Evolutionary conservation across 2,888 invertebrate species (phyloP), one percentile per base, ranked within the genome.

Genomic region (Plutella xylostella): DNA sequence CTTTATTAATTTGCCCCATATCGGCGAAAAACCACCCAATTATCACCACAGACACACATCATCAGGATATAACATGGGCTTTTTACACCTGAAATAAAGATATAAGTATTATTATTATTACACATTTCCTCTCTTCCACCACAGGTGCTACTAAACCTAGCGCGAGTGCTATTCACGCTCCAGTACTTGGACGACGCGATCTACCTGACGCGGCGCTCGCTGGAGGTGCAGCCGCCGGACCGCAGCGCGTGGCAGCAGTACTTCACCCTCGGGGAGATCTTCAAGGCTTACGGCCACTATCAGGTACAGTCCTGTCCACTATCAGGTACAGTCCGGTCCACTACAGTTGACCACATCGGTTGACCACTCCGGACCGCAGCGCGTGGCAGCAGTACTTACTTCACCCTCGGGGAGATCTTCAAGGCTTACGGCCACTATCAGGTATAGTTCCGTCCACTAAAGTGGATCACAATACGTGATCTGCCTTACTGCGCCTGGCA

Each of bases 401-500:
- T 91, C 60, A 92, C 92, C 1, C 78, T 92, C 37, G 92, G 92
- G 3, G 92, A 92, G 70, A 92, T 92, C 60, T 89, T 91, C 56
- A 92, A 91, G 73, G 90, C 91, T 1, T 91, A 91, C 57, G 92
- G 92, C 42, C 91, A 91, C 63, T 90, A 35, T 65, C 48, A 48
- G 46, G 48, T 48, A 34, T n/a, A n/a, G n/a, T n/a, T n/a, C n/a
- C n/a, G n/a, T n/a, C n/a, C n/a, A n/a, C n/a, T n/a, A n/a, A n/a
- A n/a, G n/a, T n/a, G n/a, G n/a, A n/a, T n/a, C n/a, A n/a, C n/a
- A n/a, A n/a, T n/a, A n/a, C n/a, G n/a, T n/a, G n/a, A n/a, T n/a
- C n/a, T n/a, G n/a, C n/a, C n/a, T n/a, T n/a, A n/a, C n/a, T n/a
- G 91, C 64, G 92, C 94, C 2, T 95, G 94, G 95, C 92, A 93